Conservation (phyloP, 1,140 invertebrate genomes). For the Latrodectus geometricus region DNA sequence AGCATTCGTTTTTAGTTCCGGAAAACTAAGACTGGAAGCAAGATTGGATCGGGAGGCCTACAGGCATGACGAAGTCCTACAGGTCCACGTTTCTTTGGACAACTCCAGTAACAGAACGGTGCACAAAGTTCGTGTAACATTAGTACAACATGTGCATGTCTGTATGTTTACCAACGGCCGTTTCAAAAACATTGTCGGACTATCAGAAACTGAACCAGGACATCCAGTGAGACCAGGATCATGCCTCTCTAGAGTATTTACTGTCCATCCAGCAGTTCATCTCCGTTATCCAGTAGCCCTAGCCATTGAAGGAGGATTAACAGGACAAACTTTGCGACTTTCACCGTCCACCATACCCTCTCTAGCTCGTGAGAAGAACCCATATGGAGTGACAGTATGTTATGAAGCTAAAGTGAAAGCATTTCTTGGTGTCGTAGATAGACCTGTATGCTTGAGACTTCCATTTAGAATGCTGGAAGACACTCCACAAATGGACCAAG, state of each 20-base stretch:
- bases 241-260: conserved; percentile 58
- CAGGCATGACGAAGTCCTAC: conserved; percentile 42
- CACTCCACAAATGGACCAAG: conserved; percentile 19
- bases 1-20: conserved; percentile 62
- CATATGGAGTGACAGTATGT: conserved; percentile 63
- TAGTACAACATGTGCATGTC: conserved; percentile 63
- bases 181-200: conserved; percentile 63
- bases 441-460: conserved; percentile 56
- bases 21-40: conserved; percentile 53
- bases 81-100: conserved; percentile 59
- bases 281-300: conserved; percentile 63
- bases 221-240: conserved; percentile 44
- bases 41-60: conserved; percentile 60
- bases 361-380: conserved; percentile 60
- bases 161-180: conserved; percentile 64
- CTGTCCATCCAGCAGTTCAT: conserved; percentile 26
- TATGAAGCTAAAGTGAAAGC: conserved; percentile 63
- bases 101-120: conserved; percentile 63
- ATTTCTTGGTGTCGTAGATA: conserved; percentile 61
- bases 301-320: conserved; percentile 60
- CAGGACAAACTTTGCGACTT: conserved; percentile 10
- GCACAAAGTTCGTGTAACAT: conserved; percentile 52
- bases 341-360: conserved; percentile 50
- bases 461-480: conserved; percentile 60
- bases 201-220: conserved; percentile 55